These are phyloP conservation scores for Paradoxurus hermaphroditus DNA, from an alignment of 2,113 vertebrate species.

Conservation along the genomic window DNA sequence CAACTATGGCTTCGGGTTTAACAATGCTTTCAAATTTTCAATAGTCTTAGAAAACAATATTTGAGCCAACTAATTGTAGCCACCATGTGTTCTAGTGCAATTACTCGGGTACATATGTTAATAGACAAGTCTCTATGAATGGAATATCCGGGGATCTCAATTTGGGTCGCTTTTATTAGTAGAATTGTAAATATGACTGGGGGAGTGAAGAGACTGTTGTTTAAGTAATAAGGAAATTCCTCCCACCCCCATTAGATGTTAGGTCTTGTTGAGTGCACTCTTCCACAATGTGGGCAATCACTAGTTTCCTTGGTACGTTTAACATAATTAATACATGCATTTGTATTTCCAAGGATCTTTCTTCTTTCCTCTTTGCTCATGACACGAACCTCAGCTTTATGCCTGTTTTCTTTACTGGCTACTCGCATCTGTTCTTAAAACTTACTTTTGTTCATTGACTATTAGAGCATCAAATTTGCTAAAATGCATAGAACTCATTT, in stretches of 20 bases:
- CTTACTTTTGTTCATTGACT: constrained; percentile 7
- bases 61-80: not conserved
- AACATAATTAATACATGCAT: not conserved
- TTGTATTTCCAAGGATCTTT: constrained; percentile 5
- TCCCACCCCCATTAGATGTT: not conserved
- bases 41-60: not conserved
- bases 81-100: not conserved
- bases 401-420: not conserved
- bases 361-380: not conserved
- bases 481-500: not conserved
- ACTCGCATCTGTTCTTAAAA: not conserved
- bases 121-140: not conserved
- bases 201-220: not conserved
- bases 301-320: not conserved
- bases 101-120: not conserved
- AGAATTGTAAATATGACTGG: not conserved
- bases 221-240: constrained; percentile 14
- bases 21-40: not conserved
- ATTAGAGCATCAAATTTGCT: not conserved
- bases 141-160: not conserved
- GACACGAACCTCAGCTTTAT: not conserved
- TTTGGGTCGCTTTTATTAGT: not conserved
- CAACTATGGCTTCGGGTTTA: not conserved
- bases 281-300: constrained; percentile 3
- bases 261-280: constrained; percentile 5